Evolutionary conservation across 92 coral and sea anemone genomes (phyloP).

Genomic region (Micromussa lordhowensis): DNA sequence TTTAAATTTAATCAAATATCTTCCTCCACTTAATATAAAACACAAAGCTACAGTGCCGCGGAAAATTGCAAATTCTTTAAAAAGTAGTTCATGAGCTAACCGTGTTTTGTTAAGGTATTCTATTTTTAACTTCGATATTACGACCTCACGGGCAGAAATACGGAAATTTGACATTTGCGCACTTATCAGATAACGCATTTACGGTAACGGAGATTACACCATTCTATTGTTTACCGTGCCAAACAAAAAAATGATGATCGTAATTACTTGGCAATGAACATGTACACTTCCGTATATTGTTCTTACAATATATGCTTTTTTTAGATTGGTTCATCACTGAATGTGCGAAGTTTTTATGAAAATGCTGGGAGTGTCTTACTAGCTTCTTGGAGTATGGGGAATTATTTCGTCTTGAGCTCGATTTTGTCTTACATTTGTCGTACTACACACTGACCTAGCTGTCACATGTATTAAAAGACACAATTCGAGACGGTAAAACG

Average conservation of each 20-base stretch:
- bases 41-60: background rate
- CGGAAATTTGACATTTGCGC: background rate
- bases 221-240: background rate
- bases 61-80: background rate
- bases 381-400: too few species aligned
- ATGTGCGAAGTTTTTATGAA: background rate
- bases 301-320: background rate
- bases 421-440: too few species aligned
- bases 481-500: background rate
- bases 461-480: background rate
- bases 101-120: background rate
- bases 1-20: too few species aligned
- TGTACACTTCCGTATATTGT: background rate
- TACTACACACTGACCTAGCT: background rate
- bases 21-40: too few species aligned
- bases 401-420: background rate
- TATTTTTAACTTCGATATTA: background rate
- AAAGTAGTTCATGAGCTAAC: background rate
- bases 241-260: background rate
- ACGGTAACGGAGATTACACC: background rate
- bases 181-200: background rate
- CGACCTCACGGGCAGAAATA: background rate
- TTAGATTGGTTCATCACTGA: background rate
- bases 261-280: background rate
- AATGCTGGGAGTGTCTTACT: background rate